Evolutionary conservation across 2,113 vertebrate genomes (phyloP).

Genomic region (Oplegnathus fasciatus): DNA sequence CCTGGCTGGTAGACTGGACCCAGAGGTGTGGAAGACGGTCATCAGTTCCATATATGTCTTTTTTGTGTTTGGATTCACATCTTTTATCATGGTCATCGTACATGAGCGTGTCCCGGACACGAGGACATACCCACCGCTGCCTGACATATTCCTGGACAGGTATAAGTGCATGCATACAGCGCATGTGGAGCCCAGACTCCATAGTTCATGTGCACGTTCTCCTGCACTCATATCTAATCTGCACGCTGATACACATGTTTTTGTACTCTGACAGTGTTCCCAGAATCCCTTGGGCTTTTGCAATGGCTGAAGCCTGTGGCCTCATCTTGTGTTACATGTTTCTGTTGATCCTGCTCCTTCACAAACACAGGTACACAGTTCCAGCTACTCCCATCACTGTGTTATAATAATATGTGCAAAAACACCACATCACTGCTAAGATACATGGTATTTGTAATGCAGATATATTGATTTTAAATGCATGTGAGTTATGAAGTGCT

Average conservation of each 20-base stretch:
- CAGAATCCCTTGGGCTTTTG: conserved; percentile 98
- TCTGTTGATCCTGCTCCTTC: conserved; percentile 93
- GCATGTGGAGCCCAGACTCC: conserved; percentile 9
- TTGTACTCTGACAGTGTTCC: conserved; percentile 88
- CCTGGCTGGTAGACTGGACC: conserved; percentile 87
- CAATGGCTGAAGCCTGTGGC: conserved; percentile 97
- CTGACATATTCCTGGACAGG: conserved; percentile 98
- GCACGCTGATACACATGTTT: conserved; percentile 44
- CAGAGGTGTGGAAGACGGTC: conserved; percentile 96
- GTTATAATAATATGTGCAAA: not conserved
- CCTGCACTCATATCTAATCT: conserved; percentile 55
- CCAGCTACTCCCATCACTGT: not conserved
- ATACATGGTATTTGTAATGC: not conserved
- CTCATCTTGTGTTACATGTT: conserved; percentile 95
- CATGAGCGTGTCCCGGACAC: conserved; percentile 97
- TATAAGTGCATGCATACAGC: conserved; percentile 55
- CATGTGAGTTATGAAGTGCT: no score
- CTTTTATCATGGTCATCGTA: conserved; percentile 97
- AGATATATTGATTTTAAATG: no score
- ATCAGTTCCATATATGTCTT: conserved; percentile 93
- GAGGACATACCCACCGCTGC: conserved; percentile 96
- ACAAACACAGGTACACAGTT: conserved; percentile 93
- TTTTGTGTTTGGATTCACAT: conserved; percentile 95
- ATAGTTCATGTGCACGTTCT: conserved; percentile 25
- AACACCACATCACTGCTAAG: not conserved